Base-by-base conservation (phyloP, 92 coral and sea anemone species). In the Epizoanthus stellaris region DNA sequence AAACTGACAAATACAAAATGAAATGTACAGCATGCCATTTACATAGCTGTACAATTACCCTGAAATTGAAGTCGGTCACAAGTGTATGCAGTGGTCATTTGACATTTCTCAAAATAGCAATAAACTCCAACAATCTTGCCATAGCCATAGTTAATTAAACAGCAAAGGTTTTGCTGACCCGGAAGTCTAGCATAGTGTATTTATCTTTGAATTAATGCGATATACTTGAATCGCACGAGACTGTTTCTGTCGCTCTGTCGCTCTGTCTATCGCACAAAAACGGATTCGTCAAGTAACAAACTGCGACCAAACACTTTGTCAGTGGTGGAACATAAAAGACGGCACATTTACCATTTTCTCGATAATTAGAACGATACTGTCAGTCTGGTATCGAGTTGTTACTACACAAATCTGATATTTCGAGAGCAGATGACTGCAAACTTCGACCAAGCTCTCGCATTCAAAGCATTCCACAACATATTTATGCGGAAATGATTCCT, bases 401-500 rank as follows among this genome's bases (percentile, higher is more conserved):
- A 1, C 64, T 57, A 59, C 20, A 54, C 21, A 76, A 76, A 76
- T 63, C 19, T 10, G 20, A 76, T 13, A 76, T 76, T 39, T 60
- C 47, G 49, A 39, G 69, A 76, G 54, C 82, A 76, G 68, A 76
- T 59, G 36, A 60, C 53, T 68, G 73, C 15, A 6, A 53, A 58
- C 38, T 66, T 38, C 17, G 20, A 15, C 54, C 54, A 38, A 60
- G 20, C 73, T 68, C 73, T 68, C 73, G 49, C 39, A 68, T 68
- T 15, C 73, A 43, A 38, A 38, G 52, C 69, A 76, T 76, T 59
- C 82, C 69, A 59, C 82, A 76, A 30, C 30, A 58, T 39, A 76
- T 60, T 76, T 52, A 76, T 40, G 82, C 82, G 82, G 82, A 76
- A 76, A 76, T 76, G 82, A 76, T 58, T 76, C 62, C 69, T 10